phyloP scores from a whole-genome alignment of 1,140 invertebrate species.

The Drosophila tani region DNA sequence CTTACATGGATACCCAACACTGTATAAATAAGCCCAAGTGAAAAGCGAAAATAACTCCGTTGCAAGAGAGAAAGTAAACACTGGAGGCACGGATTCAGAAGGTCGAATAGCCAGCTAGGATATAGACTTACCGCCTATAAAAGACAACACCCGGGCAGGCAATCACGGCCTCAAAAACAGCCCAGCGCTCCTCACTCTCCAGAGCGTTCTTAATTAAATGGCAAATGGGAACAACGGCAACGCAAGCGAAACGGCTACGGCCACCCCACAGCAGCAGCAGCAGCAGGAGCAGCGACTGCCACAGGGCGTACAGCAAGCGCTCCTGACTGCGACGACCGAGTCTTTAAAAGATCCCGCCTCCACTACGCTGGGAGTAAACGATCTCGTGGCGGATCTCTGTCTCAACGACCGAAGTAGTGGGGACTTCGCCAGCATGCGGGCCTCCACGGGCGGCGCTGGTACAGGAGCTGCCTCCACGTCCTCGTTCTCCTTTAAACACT shows the following conservation, averaged over 20 bases:
- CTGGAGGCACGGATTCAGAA: slow-evolving; percentile 23
- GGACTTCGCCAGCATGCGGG: slow-evolving; percentile 62
- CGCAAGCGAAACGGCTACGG: slow-evolving; percentile 54
- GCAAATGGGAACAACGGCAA: slow-evolving; percentile 76
- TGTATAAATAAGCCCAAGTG: slow-evolving; percentile 29
- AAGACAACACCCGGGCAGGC: neutral
- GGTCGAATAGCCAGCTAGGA: neutral
- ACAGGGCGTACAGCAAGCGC: slow-evolving; percentile 37
- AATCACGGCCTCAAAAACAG: neutral
- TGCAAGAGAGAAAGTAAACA: slow-evolving; percentile 47
- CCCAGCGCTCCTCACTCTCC: neutral
- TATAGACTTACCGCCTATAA: neutral
- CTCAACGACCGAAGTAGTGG: slow-evolving; percentile 41
- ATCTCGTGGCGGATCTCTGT: slow-evolving; percentile 75
- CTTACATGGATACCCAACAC: neutral
- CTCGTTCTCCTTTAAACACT: slow-evolving; percentile 92
- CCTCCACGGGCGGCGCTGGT: slow-evolving; percentile 25
- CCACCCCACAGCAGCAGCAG: slow-evolving; percentile 27
- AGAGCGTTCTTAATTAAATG: slow-evolving; percentile 52
- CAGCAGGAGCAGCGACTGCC: slow-evolving; percentile 33
- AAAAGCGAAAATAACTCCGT: slow-evolving; percentile 66
- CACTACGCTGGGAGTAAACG: slow-evolving; percentile 50
- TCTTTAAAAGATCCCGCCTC: slow-evolving; percentile 20
- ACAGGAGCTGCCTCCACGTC: slow-evolving; percentile 43
- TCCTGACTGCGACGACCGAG: slow-evolving; percentile 33